Base-by-base conservation (phyloP, 2,888 invertebrate species). In the Xanthia icteritia region DNA sequence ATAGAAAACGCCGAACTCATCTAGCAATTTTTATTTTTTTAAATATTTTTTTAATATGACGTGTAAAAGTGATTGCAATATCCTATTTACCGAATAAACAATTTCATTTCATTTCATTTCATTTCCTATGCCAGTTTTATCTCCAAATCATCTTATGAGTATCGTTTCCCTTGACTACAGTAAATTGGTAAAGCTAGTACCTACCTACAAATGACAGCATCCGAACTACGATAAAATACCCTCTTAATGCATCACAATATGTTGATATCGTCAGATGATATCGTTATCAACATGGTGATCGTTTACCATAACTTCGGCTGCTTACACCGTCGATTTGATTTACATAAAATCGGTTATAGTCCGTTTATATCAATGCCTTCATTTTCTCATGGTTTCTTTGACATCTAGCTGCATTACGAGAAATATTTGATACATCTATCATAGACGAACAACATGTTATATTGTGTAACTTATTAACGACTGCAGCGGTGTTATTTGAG, bases 401-500 rank as follows among this genome's bases (percentile, higher is more conserved):
- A 83, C 82, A 27, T 58, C 58, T 27, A 58, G 0, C 58, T 58
- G 6, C 58, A 75, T 72, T 87, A 70, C 70, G 31, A 85, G 73
- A 67, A 60, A 51, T 45, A 67, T 81, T 63, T 65, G 82, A 72
- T 76, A 63, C 36, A 76, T 76, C 82, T 81, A 88, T 89, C 79
- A 82, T 85, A 88, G 77, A 85, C 77, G 79, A 86, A 83, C 83
- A 82, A 82, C 81, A 85, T 88, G 87, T 87, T 87, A 91, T 85
- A 82, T 77, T 85, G 73, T 64, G 69, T 86, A 75, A 79, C 83
- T 88, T 87, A 91, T 92, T 91, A 91, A 87, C 89, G 86, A 90
- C 88, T 85, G 81, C 83, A 79, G 86, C 83, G 88, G 82, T 83
- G 82, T 88, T 81, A 81, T 81, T 82, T 79, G 84, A 84, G 84